Evolutionary conservation across 2,797 vertebrate species (phyloP), one percentile per base, ranked within the genome.

Genomic region (Macropodus opercularis): DNA sequence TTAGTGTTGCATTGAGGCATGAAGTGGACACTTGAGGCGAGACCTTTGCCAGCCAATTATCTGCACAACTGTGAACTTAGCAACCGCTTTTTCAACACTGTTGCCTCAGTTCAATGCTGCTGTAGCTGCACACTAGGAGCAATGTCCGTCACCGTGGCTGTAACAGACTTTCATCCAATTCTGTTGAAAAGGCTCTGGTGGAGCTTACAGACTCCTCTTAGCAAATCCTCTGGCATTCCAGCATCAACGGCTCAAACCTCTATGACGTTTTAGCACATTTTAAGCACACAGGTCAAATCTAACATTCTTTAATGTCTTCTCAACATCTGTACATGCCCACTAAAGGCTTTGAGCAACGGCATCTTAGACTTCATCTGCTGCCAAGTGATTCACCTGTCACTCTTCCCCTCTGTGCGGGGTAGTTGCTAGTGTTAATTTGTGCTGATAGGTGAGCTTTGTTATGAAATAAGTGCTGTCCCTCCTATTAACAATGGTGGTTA

Each of bases 21-120:
- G 48, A 43, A 46, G 41, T 43, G 62, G 67, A 70, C 38, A 24
- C 57, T 34, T 36, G 10, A 58, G 61, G 54, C 68, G 21, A 65
- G 49, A 63, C 61, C 23, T 72, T 65, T 79, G 69, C 42, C 69
- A 6, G 50, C 44, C 36, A 65, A 23, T 54, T 71, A 62, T 63
- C 8, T 67, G 69, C 48, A 73, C 21, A 63, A 78, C 63, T 67
- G 50, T 69, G 72, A 85, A 55, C 61, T 66, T 61, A 70, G 72
- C 53, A 61, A 51, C 67, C 53, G 75, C 55, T 77, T 85, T 79
- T 72, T 57, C 74, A 72, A 84, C 64, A 69, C 58, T 70, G 82
- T 76, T 76, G 42, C 62, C 70, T 69, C 72, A 79, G 68, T 75
- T 63, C 70, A 61, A 61, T 70, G 79, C 85, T 84, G 82, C 77